Conservation (phyloP, 2,888 invertebrate species). For the Nezara viridula region DNA sequence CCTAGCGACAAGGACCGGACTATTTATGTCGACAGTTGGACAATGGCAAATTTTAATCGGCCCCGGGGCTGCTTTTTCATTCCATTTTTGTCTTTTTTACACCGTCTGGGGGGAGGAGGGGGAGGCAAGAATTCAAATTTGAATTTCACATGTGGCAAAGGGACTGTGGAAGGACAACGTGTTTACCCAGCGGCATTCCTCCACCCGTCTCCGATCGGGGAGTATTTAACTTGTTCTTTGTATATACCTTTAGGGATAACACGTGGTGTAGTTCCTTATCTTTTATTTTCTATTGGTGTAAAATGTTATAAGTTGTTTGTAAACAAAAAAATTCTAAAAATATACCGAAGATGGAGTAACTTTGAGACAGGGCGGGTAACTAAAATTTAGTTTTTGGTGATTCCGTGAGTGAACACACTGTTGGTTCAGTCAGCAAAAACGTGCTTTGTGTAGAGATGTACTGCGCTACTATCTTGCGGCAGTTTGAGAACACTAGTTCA, state of each 20-base stretch:
- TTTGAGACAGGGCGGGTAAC: too few relatives aligned
- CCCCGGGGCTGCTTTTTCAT: slow-evolving; percentile 29
- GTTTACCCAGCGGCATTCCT: slow-evolving; percentile 50
- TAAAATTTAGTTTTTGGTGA: too few relatives aligned
- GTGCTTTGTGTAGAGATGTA: too few relatives aligned
- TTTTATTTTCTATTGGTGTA: too few relatives aligned
- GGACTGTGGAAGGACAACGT: slow-evolving; percentile 45
- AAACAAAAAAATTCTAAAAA: too few relatives aligned
- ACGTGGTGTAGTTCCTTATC: too few relatives aligned
- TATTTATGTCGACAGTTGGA: slow-evolving; percentile 64
- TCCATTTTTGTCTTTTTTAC: slow-evolving; percentile 51
- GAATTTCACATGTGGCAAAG: slow-evolving; percentile 57
- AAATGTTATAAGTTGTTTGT: too few relatives aligned
- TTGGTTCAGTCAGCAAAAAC: too few relatives aligned
- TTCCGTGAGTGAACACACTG: too few relatives aligned
- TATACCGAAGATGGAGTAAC: too few relatives aligned
- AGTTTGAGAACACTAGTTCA: too few relatives aligned
- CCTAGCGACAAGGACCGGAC: slow-evolving; percentile 53
- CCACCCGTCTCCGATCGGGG: not conserved
- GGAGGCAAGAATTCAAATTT: slow-evolving; percentile 57
- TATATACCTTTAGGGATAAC: not conserved
- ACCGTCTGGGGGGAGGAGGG: not conserved
- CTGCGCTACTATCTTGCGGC: too few relatives aligned
- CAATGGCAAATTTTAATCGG: slow-evolving; percentile 64
- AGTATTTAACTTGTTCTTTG: not conserved